Evolutionary conservation across 2,888 invertebrate species (phyloP).

Genomic region (Drosophila dives): DNA sequence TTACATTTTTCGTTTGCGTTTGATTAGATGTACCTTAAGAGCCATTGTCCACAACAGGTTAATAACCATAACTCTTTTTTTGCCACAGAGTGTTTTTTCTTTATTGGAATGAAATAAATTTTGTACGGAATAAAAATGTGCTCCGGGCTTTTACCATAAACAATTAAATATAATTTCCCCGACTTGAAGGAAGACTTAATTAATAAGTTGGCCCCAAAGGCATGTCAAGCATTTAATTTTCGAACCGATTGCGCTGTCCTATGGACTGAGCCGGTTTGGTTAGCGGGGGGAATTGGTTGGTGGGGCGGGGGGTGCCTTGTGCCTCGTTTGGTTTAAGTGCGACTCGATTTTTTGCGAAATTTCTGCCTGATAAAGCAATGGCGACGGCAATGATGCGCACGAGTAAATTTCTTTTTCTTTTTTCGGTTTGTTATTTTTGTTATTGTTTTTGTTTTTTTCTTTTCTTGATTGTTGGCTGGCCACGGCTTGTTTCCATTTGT

Average conservation of each 20-base stretch:
- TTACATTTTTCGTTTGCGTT: not conserved
- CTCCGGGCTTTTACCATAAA: conserved; percentile 7
- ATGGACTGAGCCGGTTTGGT: not conserved
- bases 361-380: conserved; percentile 82
- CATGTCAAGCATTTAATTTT: conserved; percentile 30
- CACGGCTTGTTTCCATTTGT: conserved; percentile 63
- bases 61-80: not conserved
- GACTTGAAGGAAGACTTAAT: conserved; percentile 53
- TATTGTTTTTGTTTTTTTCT: not conserved
- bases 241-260: conserved; percentile 24
- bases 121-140: not conserved
- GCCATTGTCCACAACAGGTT: not conserved
- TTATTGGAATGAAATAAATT: conserved; percentile 5
- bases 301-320: conserved; percentile 7
- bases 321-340: conserved; percentile 64
- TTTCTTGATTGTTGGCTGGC: conserved; percentile 16
- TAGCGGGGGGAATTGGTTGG: not conserved
- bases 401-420: conserved; percentile 73
- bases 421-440: conserved; percentile 20
- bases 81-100: not conserved
- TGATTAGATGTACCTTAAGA: not conserved
- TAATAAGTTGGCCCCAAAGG: conserved; percentile 48
- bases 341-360: conserved; percentile 69
- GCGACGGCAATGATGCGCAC: conserved; percentile 74
- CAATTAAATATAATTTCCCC: conserved; percentile 1